A percentile compares a stretch with the other conserved stretches of the same genome.
These are phyloP conservation scores for Cirrhinus mrigala DNA, from an alignment of 2,797 vertebrate species.

Conservation along the genomic window DNA sequence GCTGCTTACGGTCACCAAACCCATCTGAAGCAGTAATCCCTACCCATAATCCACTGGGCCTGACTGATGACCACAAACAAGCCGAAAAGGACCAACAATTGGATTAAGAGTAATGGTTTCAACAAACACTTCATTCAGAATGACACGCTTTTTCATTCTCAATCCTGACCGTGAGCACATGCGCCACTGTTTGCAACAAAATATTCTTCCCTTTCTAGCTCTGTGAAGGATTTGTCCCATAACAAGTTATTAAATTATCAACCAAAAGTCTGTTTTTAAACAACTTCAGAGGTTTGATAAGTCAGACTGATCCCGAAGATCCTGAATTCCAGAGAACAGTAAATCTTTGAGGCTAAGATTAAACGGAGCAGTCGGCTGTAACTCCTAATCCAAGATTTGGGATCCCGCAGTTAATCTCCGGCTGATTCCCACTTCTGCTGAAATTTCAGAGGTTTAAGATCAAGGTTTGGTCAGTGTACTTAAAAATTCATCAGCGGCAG, in stretches of 20 bases:
- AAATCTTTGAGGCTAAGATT: conserved; percentile 42
- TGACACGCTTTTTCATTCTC: neutral
- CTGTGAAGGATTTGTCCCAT: neutral
- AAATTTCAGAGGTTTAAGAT: conserved; percentile 17
- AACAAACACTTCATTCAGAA: neutral
- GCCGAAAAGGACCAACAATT: conserved; percentile 69
- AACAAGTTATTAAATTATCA: conserved; percentile 37
- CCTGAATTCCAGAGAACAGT: neutral
- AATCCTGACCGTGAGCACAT: neutral
- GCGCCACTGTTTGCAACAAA: neutral
- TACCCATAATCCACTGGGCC: conserved; percentile 69
- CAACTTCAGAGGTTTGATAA: conserved; percentile 26
- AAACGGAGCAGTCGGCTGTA: conserved; percentile 31
- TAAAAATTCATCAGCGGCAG: neutral
- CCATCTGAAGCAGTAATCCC: conserved; percentile 73
- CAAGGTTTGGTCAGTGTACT: conserved; percentile 6
- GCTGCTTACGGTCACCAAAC: conserved; percentile 58
- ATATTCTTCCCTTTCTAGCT: neutral
- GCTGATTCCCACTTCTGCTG: conserved; percentile 8
- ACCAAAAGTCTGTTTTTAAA: conserved; percentile 25
- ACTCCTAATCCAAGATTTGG: conserved; percentile 53
- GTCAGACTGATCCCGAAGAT: conserved; percentile 37
- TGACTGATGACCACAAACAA: conserved; percentile 76
- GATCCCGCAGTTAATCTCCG: conserved; percentile 37
- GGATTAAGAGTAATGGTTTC: conserved; percentile 62